Evolutionary conservation across 2,797 vertebrate species (phyloP), one percentile per base, ranked within the genome.

Genomic region (Epinephelus awoara): DNA sequence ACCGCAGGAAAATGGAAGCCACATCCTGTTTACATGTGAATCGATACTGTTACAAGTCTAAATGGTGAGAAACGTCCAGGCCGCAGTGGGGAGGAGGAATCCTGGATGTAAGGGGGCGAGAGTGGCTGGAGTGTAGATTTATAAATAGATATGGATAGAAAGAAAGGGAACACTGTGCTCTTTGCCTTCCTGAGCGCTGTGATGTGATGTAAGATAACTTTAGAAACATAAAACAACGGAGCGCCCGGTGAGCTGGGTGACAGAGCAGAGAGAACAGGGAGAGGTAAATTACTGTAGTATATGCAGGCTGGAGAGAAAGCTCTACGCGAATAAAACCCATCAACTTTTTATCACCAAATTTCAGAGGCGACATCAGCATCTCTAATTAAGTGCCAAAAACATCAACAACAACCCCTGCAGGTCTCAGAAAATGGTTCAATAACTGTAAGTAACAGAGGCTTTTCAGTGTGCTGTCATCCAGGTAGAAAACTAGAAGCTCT

Each of bases 41-140:
- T 94, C 93, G 50, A 94, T 94, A 85, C 61, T 1, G 14, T 77
- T 88, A 83, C 77, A 84, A 79, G 72, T 85, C 74, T 89, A 87
- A 92, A 89, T 74, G 38, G 89, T 77, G 82, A 86, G 84, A 85
- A 84, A 83, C 10, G 71, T 82, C 72, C 78, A 79, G 91, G 90
- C 91, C 81, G 83, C 34, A 55, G 63, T 23, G 77, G 77, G 67
- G 5, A 85, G 72, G 69, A 79, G 46, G 71, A 64, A 63, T 68
- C 63, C 62, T 52, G 78, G 63, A 56, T 44, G 29, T 49, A 17
- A 67, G 58, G 69, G 4, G 38, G 34, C 59, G 63, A 55, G 63
- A 77, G 70, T 2, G 44, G 46, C 71, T 0, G 25, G 14, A 50
- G 69, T 58, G 69, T 74, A 56, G 71, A 80, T 75, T 83, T 71